Base-by-base conservation (phyloP, 2,888 invertebrate genomes). In the Chloroclysta siterata region DNA sequence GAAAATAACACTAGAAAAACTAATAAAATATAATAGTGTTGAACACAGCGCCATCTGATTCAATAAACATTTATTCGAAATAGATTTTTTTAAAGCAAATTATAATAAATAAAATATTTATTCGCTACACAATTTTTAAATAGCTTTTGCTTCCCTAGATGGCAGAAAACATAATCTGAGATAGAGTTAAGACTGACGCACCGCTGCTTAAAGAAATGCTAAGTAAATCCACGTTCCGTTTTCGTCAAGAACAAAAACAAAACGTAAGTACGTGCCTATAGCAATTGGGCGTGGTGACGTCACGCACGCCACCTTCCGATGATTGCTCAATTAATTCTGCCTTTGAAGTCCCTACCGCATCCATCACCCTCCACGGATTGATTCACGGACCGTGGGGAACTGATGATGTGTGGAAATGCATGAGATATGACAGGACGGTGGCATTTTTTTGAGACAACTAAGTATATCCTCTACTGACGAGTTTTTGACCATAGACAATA, bases 281-380 rank as follows among this genome's bases (percentile, higher is more conserved):
- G 75, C 81, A 88, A 89, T 87, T 74, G 83, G 62, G 77, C 85
- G 83, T 80, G 79, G 52, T 74, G 81, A 80, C 79, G 85, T 83
- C 80, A 85, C 73, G 65, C 75, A 68, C 73, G 72, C 74, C 73
- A 77, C 77, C 81, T 75, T 60, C 71, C 78, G 73, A 73, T 81
- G 78, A 79, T 79, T 82, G 85, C 84, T 85, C 86, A 86, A 88
- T 89, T 87, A 84, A 84, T 81, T 78, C 76, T 79, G 74, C 80
- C 83, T 89, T 90, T 90, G 89, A 89, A 81, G 88, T 88, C 51
- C 50, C 15, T 2, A 51, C 48, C 44, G 70, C 73, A 74, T 70
- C 60, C 62, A 64, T 59, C 59, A 59, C 42, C 51, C 22, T 58
- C 50, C 41, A 50, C 42, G 66, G 60, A 69, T 69, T 66, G 71